Evolutionary conservation across 2,888 invertebrate species (phyloP), one percentile per base, ranked within the genome.

Genomic region (Ashinkailepas kermadecensis): DNA sequence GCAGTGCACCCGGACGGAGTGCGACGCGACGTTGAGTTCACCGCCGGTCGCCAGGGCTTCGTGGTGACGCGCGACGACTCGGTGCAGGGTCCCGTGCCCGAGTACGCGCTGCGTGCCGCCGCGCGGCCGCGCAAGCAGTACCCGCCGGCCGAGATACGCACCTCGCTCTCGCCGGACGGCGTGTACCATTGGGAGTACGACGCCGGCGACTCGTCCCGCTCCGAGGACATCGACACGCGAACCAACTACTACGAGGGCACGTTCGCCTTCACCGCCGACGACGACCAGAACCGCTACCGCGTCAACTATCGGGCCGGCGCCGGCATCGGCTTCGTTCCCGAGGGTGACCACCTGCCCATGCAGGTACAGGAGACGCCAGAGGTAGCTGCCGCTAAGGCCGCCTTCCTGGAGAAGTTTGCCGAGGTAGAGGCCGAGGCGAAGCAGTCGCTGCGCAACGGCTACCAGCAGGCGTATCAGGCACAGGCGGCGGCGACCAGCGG

Each of bases 121-220:
- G 74, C 54, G 18, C 54, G 21, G 74, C 74, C 74, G 74, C 18
- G 21, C 21, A 74, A 74, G 74, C 54, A 10, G 54, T 74, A 74
- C 74, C 74, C 74, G 21, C 54, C 54, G 74, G 74, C 74, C 9
- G 74, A 74, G 74, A 74, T 74, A 21, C 13, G 54, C 11, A 74
- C 56, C 74, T 74, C 74, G 56, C 74, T 74, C 9, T 74, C 74
- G 2, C 56, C 54, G 2, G 74, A 74, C 56, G 74, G 74, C 74
- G n/a, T 74, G 56, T 74, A 74, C 74, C 74, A 74, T 56, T 74
- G 74, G 74, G 74, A 74, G 74, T 74, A 74, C 56, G 74, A 74
- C 56, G 74, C 74, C 56, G 74, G 74, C 54, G 74, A 74, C 18
- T 74, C 74, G 54, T 13, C 74, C 11, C 74, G 74, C 74, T 74